Percentiles rank a stretch among this genome's conserved stretches.
Evolutionary conservation across 2,113 vertebrate species (phyloP).

Genomic region (Vimba vimba): DNA sequence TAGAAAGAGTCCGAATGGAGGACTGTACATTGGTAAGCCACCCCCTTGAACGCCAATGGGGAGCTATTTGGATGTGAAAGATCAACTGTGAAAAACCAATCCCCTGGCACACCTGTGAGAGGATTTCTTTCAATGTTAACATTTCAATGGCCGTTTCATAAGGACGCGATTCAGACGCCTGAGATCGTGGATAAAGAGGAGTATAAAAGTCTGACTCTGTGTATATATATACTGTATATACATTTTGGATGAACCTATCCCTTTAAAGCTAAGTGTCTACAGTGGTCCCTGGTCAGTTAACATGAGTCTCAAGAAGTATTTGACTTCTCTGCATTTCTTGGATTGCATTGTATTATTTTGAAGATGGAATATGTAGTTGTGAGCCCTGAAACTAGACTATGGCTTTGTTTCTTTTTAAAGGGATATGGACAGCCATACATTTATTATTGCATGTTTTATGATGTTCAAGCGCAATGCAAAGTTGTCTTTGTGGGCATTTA

Average conservation of each 20-base stretch:
- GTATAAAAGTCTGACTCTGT: no score
- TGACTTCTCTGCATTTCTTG: neutral
- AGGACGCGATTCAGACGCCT: no score
- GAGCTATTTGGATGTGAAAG: no score
- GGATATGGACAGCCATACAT: neutral
- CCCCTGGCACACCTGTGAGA: no score
- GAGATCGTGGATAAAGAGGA: no score
- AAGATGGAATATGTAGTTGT: neutral
- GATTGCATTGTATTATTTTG: neutral
- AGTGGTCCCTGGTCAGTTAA: neutral
- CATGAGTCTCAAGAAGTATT: neutral
- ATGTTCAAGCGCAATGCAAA: neutral
- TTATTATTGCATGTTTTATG: neutral
- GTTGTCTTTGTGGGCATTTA: neutral
- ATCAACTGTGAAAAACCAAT: no score
- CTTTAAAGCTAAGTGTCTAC: neutral
- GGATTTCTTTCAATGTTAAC: no score
- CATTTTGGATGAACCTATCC: neutral
- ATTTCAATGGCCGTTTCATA: no score
- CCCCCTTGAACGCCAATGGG: no score
- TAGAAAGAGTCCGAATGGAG: no score
- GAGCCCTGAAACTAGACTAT: neutral
- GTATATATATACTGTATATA: no score
- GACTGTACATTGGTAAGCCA: no score
- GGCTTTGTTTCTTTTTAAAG: neutral